A percentile compares a stretch with the other conserved stretches of the same genome.
Evolutionary conservation across 2,888 invertebrate genomes (phyloP).

Genomic region (Drosophila formosana): DNA sequence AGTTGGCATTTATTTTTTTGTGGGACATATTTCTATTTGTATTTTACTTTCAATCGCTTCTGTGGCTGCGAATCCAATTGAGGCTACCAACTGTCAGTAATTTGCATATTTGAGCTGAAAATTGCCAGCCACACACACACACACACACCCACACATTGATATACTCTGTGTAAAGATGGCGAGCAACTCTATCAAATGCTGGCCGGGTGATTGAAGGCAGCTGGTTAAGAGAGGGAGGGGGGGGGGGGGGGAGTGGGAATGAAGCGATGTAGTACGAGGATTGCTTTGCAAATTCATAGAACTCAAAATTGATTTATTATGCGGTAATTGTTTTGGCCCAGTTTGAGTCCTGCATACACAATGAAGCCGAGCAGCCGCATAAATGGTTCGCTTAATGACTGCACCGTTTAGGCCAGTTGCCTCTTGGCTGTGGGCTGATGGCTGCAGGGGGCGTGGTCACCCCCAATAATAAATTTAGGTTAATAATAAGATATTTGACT

Average conservation of each 20-base stretch:
- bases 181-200: constrained; percentile 50
- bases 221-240: constrained; percentile 22
- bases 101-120: constrained; percentile 75
- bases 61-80: constrained; percentile 68
- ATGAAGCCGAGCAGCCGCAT: constrained; percentile 56
- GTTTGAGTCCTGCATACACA: constrained; percentile 68
- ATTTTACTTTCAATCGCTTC: constrained; percentile 38
- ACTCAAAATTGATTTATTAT: constrained; percentile 82
- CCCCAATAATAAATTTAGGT: constrained; percentile 46
- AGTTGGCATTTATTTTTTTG: constrained; percentile 14
- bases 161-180: constrained; percentile 34
- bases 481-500: constrained; percentile 66
- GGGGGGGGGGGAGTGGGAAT: background rate
- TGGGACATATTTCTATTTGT: constrained; percentile 43
- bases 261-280: constrained; percentile 18
- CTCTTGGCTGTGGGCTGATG: background rate
- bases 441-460: constrained; percentile 24
- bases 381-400: constrained; percentile 59
- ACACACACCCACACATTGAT: constrained; percentile 13
- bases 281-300: constrained; percentile 72
- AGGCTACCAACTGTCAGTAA: constrained; percentile 77
- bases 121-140: constrained; percentile 53
- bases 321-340: constrained; percentile 83
- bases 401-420: constrained; percentile 38
- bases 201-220: constrained; percentile 60